These are phyloP conservation scores for Philopedon plagiatum DNA, from an alignment of 2,888 invertebrate species.

Conservation along the genomic window DNA sequence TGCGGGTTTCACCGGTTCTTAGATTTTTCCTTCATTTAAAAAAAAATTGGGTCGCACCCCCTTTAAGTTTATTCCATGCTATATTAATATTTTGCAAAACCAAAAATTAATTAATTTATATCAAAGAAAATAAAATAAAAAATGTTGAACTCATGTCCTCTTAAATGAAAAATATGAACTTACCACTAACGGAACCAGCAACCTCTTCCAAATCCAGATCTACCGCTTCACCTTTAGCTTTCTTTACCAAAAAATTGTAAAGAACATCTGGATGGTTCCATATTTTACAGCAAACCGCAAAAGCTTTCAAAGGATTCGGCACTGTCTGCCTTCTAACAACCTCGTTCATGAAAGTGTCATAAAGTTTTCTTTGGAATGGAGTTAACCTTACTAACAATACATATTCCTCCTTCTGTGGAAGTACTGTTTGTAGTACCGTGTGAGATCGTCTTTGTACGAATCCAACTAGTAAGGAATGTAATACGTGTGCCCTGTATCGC, in stretches of 20 bases:
- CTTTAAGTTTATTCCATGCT: no score
- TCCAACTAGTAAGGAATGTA: constrained; percentile 94
- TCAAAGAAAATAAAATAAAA: no score
- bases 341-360: constrained; percentile 94
- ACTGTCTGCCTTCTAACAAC: constrained; percentile 88
- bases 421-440: constrained; percentile 89
- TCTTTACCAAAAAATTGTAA: constrained; percentile 88
- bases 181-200: constrained; percentile 70
- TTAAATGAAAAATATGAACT: constrained; percentile 9
- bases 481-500: constrained; percentile 94
- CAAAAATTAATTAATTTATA: no score
- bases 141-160: no score
- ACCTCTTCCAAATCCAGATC: constrained; percentile 88
- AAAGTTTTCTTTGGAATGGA: constrained; percentile 89
- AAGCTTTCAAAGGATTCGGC: constrained; percentile 96
- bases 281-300: constrained; percentile 98
- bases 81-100: no score
- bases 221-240: constrained; percentile 82
- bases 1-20: no score
- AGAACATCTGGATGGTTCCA: constrained; percentile 97
- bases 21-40: no score
- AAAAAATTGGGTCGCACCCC: no score
- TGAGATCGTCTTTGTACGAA: constrained; percentile 96
- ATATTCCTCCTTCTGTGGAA: constrained; percentile 96
- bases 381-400: constrained; percentile 92